These are phyloP conservation scores for Eueremaeus valkanovi DNA, from an alignment of 2,888 invertebrate species.

Conservation along the genomic window DNA sequence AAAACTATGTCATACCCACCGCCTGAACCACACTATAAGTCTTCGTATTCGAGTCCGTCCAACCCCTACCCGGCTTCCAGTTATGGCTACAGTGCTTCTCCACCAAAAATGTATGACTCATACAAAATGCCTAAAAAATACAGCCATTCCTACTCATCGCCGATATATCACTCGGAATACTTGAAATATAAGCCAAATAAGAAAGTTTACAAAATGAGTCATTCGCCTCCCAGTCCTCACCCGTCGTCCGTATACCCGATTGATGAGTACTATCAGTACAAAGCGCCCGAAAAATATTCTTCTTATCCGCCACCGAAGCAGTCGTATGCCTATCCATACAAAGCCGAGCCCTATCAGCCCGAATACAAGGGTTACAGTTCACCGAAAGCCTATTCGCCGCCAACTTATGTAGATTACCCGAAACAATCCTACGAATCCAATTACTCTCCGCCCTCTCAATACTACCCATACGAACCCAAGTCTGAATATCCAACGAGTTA, in stretches of 20 bases:
- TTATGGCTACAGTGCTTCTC: background rate
- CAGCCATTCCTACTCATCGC: background rate
- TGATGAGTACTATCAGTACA: constrained; percentile 21
- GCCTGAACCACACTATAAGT: background rate
- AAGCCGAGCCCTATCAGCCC: constrained; percentile 16
- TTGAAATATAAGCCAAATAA: constrained; percentile 16
- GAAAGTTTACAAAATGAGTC: background rate
- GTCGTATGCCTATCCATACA: background rate
- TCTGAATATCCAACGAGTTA: background rate
- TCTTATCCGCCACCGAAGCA: constrained; percentile 7
- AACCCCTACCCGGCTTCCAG: constrained; percentile 1
- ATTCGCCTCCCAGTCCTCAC: background rate
- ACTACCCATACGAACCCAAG: background rate
- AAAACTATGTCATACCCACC: background rate
- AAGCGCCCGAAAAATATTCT: background rate
- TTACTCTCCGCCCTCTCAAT: background rate
- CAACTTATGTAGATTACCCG: background rate
- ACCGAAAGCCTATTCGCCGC: background rate
- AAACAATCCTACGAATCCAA: background rate
- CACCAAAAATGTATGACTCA: constrained; percentile 7
- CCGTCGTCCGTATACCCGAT: background rate
- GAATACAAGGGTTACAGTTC: background rate
- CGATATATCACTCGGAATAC: background rate
- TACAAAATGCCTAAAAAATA: constrained; percentile 15
- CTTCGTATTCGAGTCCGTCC: background rate